Evolutionary conservation across 23 tunicate genomes (phyloP), one percentile per base, ranked within the genome.

Genomic region (Phallusia fumigata): DNA sequence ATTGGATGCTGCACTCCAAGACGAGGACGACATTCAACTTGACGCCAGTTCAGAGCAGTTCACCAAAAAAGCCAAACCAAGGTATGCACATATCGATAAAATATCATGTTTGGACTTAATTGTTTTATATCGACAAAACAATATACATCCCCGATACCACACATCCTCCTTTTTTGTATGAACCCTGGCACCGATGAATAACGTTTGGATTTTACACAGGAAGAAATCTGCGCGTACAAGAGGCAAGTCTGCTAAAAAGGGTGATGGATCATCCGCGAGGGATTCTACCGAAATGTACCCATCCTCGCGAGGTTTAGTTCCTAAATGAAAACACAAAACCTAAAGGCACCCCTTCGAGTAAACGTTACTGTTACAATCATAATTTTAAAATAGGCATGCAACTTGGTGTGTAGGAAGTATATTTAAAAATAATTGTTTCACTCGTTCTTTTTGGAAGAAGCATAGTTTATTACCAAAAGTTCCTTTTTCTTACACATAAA

Each of bases 1-100:
- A 0, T 79, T 94, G 52, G 90, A 94, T 36, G 98, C 94, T 15
- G 98, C 98, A 16, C 75, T 94, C 36, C 90, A 94, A 82, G 98
- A 94, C 33, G 98, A 94, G 79, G 93, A 86, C 10, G 98, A 94
- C 49, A 32, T 94, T 18, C 83, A 89, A 16, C 80, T 94, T 40
- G 98, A 94, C 76, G 98, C 98, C 0, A 81, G 92, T 76, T 88
- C 91, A 21, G 86, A 76, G 32, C 83, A 88, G 45, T 84, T 84
- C 65, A 77, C 92, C 8, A 77, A 81, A 74, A 89, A 89, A 36
- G 52, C 51, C 49, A 74, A 64, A 79, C 40, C 84, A 65, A 78
- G 93, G 93, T 88, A 58, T 58, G 47, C 5, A 40, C 8, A 40
- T 40, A 5, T 5, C 5, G 10, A 40, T 40, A 40, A 40, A n/a